Evolutionary conservation across 2,888 invertebrate species (phyloP), one percentile per base, ranked within the genome.

Genomic region (Thymelicus acteon): DNA sequence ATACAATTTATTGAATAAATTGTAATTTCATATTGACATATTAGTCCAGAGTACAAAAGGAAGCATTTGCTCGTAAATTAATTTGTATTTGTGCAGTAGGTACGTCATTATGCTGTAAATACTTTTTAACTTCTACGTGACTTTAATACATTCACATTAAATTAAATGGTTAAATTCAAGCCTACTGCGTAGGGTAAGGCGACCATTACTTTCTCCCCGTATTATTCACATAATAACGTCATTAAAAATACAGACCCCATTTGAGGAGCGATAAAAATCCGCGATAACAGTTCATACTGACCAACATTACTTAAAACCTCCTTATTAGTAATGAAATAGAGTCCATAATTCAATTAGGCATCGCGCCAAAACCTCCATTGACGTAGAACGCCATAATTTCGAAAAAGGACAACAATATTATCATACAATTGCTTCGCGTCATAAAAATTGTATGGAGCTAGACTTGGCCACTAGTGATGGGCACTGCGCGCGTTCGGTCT

Each of bases 341-440:
- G 62, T 40, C 48, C 15, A 78, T 62, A 70, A 64, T 75, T 44
- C 60, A 64, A 67, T 72, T 57, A 58, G 71, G 72, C 60, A 62
- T 49, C 48, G 47, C 48, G 66, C 68, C 72, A 72, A 74, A 75
- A 75, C 72, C 44, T 66, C 62, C 72, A 68, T 71, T 92, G 91
- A 91, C 92, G 92, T 87, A 75, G 77, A 80, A 76, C 79, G 71
- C 92, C 91, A 91, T 92, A 90, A 85, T 82, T 82, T 82, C 86
- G 77, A 83, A 87, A 88, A 91, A 86, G 91, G 91, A 81, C 75
- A 77, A 31, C 80, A 77, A 77, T 81, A 92, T 92, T 93, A 93
- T 88, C 92, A 93, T 92, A 93, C 93, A 93, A 93, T 92, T 83
- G 89, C 80, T 74, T 67, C 67, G 82, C 85, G 84, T 86, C 85